Conservation (phyloP, 2,113 vertebrate species). For the Aspiorhynchus laticeps region DNA sequence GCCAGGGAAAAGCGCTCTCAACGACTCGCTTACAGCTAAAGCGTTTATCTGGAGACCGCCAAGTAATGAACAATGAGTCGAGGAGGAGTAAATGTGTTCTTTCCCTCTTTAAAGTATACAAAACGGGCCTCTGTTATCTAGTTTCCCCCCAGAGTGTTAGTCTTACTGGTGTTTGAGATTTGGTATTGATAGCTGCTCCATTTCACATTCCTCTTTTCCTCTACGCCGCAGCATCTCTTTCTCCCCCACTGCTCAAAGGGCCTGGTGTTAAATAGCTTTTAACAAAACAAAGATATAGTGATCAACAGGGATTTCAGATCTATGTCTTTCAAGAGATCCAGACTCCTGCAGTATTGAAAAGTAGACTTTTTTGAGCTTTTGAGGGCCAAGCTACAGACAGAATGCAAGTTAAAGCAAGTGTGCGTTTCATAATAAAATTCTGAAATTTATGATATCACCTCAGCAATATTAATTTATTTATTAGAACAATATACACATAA, state of each 20-base stretch:
- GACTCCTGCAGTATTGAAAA: slow-evolving; percentile 41
- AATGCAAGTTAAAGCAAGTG: neutral
- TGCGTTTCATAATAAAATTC: neutral
- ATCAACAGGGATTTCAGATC: slow-evolving; percentile 68
- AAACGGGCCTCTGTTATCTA: slow-evolving; percentile 65
- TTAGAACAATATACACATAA: neutral
- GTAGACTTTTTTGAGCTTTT: neutral
- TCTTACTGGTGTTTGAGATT: slow-evolving; percentile 64
- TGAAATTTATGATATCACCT: neutral
- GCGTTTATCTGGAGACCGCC: slow-evolving; percentile 57
- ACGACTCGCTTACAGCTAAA: slow-evolving; percentile 60
- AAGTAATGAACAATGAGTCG: slow-evolving; percentile 69
- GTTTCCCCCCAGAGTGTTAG: slow-evolving; percentile 61
- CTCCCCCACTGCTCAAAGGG: slow-evolving; percentile 62
- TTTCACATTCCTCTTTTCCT: neutral
- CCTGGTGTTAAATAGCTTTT: slow-evolving; percentile 70
- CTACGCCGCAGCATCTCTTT: slow-evolving; percentile 32
- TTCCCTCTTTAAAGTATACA: slow-evolving; percentile 63
- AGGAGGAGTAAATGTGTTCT: slow-evolving; percentile 71
- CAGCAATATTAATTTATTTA: neutral
- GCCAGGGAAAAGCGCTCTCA: neutral
- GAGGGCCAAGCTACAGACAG: neutral
- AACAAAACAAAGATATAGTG: slow-evolving; percentile 69
- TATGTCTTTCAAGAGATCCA: slow-evolving; percentile 37
- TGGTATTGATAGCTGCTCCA: slow-evolving; percentile 18